Percentiles rank a stretch among this genome's conserved stretches.
Conservation (phyloP, 2,113 vertebrate genomes). For the Erythrolamprus reginae region DNA sequence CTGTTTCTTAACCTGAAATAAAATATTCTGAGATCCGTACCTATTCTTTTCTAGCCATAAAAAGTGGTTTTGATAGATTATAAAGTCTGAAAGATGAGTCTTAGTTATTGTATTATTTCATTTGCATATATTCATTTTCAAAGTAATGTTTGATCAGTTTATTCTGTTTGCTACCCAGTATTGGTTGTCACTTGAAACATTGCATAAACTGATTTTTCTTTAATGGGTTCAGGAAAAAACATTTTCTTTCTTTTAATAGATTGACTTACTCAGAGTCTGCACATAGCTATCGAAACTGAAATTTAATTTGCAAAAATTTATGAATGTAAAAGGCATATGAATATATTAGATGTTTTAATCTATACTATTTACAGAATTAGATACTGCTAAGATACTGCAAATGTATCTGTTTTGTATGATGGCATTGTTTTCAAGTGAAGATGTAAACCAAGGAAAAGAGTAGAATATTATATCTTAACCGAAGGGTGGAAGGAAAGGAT, state of each 20-base stretch:
- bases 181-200: neutral
- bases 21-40: neutral
- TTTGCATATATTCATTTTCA: slow-evolving; percentile 8
- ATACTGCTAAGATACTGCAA: neutral
- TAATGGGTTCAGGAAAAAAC: neutral
- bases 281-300: neutral
- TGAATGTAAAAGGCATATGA: neutral
- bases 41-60: neutral
- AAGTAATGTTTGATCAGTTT: neutral
- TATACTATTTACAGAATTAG: neutral
- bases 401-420: neutral
- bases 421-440: neutral
- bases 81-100: neutral
- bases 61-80: slow-evolving; percentile 9
- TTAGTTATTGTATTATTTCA: slow-evolving; percentile 1
- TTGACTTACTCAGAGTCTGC: neutral
- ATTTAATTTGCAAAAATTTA: neutral
- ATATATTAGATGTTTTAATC: neutral
- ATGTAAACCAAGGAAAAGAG: neutral
- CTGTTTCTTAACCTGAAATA: slow-evolving; percentile 6
- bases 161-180: slow-evolving; percentile 2
- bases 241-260: neutral
- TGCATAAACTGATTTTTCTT: neutral
- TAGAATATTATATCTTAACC: neutral
- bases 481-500: neutral